Base-by-base conservation (phyloP, 2,797 vertebrate genomes). In the Chelon labrosus region DNA sequence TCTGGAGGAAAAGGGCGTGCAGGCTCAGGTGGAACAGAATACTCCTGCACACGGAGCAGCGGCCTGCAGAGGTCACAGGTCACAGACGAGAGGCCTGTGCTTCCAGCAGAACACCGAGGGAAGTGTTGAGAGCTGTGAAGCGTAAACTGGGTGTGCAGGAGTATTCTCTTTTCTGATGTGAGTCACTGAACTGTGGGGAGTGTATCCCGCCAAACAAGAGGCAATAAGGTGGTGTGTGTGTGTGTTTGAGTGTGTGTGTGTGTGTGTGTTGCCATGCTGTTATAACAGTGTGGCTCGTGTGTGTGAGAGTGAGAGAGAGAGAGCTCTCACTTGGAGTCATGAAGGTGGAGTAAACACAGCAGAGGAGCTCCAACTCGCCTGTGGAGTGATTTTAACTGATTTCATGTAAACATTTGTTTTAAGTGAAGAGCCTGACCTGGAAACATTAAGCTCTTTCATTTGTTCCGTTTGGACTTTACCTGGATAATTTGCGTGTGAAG, bases 111-210 rank as follows among this genome's bases (percentile, higher is more conserved):
- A 51, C 49, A n/a, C 37, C 11, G n/a, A 2, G 19, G 38, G 41
- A 49, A 19, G 70, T 14, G 6, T n/a, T 64, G 39, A 20, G 49
- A 70, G 41, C 61, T 66, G 75, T 10, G 4, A 10, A 9, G 47
- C 12, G 14, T 11, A 10, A 57, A 41, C 8, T 3, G 44, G 39
- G 67, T 72, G 82, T 88, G 83, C 84, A 65, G 82, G 82, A 84
- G 76, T 79, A 70, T 85, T 85, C 72, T 87, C 1, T 27, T 61
- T 22, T 58, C 58, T 62, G 22, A 37, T 52, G 72, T 69, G 70
- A 86, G 86, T 85, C 78, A 73, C 75, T 83, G 82, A 90, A 88
- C 83, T 73, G 53, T 41, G 58, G 81, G 82, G 61, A 67, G 49
- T 4, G 14, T 49, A 2, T 50, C 50, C 70, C 75, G 73, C 65